Evolutionary conservation across 2,888 invertebrate genomes (phyloP).

Genomic region (Campoletis raptor): DNA sequence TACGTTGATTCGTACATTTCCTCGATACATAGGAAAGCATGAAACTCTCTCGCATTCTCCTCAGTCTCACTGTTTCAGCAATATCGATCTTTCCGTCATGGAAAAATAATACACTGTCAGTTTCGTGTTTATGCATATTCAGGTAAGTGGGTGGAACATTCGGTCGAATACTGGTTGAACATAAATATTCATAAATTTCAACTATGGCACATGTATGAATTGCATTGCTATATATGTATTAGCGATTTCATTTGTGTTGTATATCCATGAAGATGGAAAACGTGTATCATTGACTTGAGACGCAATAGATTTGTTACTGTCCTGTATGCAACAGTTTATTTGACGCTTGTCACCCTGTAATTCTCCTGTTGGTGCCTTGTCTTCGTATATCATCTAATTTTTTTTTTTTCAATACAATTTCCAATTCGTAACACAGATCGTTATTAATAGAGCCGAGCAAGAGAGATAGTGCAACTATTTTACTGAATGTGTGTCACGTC

Average conservation of each 20-base stretch:
- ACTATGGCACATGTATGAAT: slow-evolving; percentile 70
- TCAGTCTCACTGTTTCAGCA: slow-evolving; percentile 59
- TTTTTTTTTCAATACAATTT: not conserved
- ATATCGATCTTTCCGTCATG: slow-evolving; percentile 80
- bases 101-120: slow-evolving; percentile 83
- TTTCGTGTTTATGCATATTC: slow-evolving; percentile 81
- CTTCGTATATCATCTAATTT: not conserved
- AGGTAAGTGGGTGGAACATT: slow-evolving; percentile 66
- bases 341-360: slow-evolving; percentile 3
- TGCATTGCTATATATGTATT: not conserved
- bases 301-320: slow-evolving; percentile 31
- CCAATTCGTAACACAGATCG: not conserved
- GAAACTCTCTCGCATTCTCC: slow-evolving; percentile 26
- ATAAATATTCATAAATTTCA: slow-evolving; percentile 84
- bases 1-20: slow-evolving; percentile 50
- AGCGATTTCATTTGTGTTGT: not conserved
- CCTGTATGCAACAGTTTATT: slow-evolving; percentile 15
- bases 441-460: not conserved
- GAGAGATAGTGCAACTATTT: not conserved
- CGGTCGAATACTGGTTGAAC: slow-evolving; percentile 34
- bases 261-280: slow-evolving; percentile 9
- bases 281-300: slow-evolving; percentile 56
- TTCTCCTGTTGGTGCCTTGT: slow-evolving; percentile 8
- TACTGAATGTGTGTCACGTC: slow-evolving; percentile 1
- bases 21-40: slow-evolving; percentile 14